Conservation (phyloP, 2,113 vertebrate genomes). For the Silurus meridionalis region DNA sequence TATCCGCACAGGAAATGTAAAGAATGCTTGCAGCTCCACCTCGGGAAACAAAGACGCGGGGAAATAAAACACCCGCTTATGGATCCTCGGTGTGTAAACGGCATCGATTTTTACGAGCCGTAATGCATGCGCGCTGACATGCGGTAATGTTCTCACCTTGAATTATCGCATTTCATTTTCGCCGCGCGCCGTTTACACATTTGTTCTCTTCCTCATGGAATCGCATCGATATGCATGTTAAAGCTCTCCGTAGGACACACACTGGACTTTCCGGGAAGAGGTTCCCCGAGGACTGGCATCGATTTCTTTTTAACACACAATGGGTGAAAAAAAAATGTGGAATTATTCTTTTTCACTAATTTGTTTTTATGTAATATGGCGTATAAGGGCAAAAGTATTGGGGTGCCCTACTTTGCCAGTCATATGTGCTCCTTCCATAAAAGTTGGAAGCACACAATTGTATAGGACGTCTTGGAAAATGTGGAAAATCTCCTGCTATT, state of each 20-base stretch:
- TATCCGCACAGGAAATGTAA: constrained; percentile 15
- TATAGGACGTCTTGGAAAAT: too few species aligned
- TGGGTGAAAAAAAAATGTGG: not conserved
- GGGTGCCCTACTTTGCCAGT: too few species aligned
- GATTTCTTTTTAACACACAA: not conserved
- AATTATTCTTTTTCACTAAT: not conserved
- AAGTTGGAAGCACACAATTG: too few species aligned
- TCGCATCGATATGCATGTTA: constrained; percentile 20
- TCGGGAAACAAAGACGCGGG: not conserved
- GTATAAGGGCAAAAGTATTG: too few species aligned
- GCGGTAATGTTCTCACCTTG: constrained; percentile 14
- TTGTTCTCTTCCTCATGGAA: not conserved
- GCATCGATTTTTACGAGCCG: constrained; percentile 14
- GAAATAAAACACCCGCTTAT: constrained; percentile 23
- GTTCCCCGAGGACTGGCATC: not conserved
- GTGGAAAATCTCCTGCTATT: too few species aligned
- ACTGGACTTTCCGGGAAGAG: not conserved
- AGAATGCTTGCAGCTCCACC: constrained; percentile 6
- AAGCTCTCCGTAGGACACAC: not conserved
- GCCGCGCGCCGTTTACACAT: not conserved
- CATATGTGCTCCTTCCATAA: too few species aligned
- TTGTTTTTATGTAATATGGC: not conserved
- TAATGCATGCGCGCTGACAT: constrained; percentile 11
- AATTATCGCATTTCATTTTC: constrained; percentile 20
- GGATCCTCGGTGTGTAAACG: not conserved